Evolutionary conservation across 2,113 vertebrate species (phyloP).

Genomic region (Taurulus bubalis): DNA sequence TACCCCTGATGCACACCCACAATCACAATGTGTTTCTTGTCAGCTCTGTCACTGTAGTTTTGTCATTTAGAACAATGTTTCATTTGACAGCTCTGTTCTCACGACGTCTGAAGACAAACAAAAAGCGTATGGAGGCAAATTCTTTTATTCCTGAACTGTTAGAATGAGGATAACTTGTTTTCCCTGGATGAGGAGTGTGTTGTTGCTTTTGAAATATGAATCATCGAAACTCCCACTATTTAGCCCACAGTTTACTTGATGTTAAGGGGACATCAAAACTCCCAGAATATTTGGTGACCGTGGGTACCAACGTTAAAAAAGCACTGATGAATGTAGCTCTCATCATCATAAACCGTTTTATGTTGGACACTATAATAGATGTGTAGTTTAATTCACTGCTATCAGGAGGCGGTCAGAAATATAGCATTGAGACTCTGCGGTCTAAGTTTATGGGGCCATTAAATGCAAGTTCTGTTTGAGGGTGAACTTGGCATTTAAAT

Average conservation of each 20-base stretch:
- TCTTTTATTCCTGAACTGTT: conserved; percentile 32
- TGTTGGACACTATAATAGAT: conserved; percentile 1
- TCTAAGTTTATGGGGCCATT: conserved; percentile 20
- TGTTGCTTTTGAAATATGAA: conserved; percentile 33
- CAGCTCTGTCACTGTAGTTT: conserved; percentile 42
- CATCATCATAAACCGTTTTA: neutral
- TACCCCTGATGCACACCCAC: conserved; percentile 59
- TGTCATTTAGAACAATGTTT: conserved; percentile 63
- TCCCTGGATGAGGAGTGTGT: conserved; percentile 10
- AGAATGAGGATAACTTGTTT: conserved; percentile 37
- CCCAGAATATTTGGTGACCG: neutral
- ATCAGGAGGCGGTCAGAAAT: conserved; percentile 1
- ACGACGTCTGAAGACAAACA: conserved; percentile 13
- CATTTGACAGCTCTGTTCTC: conserved; percentile 55
- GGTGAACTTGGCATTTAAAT: conserved; percentile 6
- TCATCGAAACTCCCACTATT: conserved; percentile 46
- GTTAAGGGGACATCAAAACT: conserved; percentile 4
- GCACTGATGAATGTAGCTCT: neutral
- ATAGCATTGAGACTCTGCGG: neutral
- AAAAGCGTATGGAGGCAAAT: conserved; percentile 17
- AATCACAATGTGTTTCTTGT: conserved; percentile 37
- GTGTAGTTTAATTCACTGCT: neutral
- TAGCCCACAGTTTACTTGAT: conserved; percentile 15
- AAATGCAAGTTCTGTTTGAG: conserved; percentile 16
- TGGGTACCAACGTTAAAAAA: neutral